Percentiles rank a stretch among this genome's conserved stretches.
Evolutionary conservation across 2,888 invertebrate genomes (phyloP).

Genomic region (Chelonus formosanus): DNA sequence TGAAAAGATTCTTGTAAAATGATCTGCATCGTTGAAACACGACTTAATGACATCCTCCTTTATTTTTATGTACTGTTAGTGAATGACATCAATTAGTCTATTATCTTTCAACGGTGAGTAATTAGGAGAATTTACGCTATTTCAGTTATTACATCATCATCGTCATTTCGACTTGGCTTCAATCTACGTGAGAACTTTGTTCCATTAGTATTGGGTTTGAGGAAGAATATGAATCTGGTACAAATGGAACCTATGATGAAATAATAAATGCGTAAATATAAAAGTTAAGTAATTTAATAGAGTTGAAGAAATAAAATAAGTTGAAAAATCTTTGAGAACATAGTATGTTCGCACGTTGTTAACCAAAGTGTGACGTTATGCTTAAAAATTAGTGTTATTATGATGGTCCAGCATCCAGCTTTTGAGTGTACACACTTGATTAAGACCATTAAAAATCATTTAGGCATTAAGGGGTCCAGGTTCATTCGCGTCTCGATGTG

Average conservation of each 20-base stretch:
- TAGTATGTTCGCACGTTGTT: slow-evolving; percentile 62
- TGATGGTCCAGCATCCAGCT: slow-evolving; percentile 37
- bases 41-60: slow-evolving; percentile 33
- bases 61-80: slow-evolving; percentile 32
- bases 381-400: slow-evolving; percentile 64
- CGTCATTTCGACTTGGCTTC: not conserved
- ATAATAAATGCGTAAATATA: no score
- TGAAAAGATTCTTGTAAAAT: slow-evolving; percentile 50
- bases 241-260: no score
- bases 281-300: no score
- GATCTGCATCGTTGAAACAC: slow-evolving; percentile 32
- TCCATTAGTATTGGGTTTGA: no score
- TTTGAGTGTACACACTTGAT: slow-evolving; percentile 62
- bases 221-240: no score
- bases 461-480: slow-evolving; percentile 48
- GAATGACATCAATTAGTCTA: slow-evolving; percentile 63
- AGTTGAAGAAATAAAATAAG: no score
- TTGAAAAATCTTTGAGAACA: slow-evolving; percentile 10
- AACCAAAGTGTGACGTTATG: slow-evolving; percentile 64
- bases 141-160: slow-evolving; percentile 6
- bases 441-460: slow-evolving; percentile 62
- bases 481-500: slow-evolving; percentile 39
- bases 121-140: slow-evolving; percentile 8
- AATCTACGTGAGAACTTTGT: no score
- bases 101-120: slow-evolving; percentile 38